Evolutionary conservation across 2,113 vertebrate genomes (phyloP).

Genomic region (Crotalus viridis): DNA sequence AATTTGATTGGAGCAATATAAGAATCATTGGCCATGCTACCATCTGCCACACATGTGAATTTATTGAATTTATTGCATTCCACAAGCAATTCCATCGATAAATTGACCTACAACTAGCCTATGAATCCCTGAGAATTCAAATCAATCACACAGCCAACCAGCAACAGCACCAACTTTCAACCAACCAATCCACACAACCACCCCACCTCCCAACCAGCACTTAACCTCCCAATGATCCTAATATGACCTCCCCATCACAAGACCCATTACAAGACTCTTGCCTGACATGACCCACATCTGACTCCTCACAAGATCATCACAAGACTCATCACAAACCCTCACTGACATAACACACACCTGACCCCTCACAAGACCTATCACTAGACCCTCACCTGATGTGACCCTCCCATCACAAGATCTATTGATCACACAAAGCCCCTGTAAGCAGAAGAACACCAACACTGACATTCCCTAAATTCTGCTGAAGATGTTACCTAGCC

Average conservation of each 20-base stretch:
- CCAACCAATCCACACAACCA: not conserved
- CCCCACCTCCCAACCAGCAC: not conserved
- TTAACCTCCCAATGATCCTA: not conserved
- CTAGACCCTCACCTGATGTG: too few relatives aligned
- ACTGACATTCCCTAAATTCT: not conserved
- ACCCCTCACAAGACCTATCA: not conserved
- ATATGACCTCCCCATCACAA: not conserved
- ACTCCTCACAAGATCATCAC: not conserved
- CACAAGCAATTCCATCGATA: not conserved
- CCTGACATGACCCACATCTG: too few relatives aligned
- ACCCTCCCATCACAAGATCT: too few relatives aligned
- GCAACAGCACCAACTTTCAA: not conserved
- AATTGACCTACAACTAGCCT: not conserved
- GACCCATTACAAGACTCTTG: not conserved
- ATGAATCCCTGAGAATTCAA: not conserved
- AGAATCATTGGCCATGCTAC: not conserved
- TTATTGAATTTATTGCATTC: not conserved
- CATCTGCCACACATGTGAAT: not conserved
- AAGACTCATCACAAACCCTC: too few relatives aligned
- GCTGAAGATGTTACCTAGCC: not conserved
- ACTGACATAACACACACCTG: too few relatives aligned
- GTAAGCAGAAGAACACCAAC: not conserved
- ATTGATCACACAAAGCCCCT: not conserved
- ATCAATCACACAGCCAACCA: not conserved
- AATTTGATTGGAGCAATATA: not conserved